Conservation (phyloP, 2,888 invertebrate genomes). For the Caenorhabditis japonica region DNA sequence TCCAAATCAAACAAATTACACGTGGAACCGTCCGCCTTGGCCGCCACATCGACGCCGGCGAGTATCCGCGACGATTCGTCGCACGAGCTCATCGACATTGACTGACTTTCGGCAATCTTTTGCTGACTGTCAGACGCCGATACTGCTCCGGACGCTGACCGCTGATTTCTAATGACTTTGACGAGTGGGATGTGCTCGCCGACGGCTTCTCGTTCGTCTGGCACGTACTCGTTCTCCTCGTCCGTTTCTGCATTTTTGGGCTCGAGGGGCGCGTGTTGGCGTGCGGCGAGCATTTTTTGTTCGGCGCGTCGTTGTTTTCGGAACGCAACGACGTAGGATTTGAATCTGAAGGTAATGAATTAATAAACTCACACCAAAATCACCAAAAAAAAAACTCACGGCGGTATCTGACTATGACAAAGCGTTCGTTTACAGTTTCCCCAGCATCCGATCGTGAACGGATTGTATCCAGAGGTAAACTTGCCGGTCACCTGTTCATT, state of each 20-base stretch:
- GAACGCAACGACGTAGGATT: constrained; percentile 30
- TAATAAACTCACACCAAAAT: too few species aligned
- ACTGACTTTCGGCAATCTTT: constrained; percentile 4
- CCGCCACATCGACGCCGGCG: neutral
- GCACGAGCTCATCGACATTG: constrained; percentile 46
- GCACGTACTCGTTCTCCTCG: constrained; percentile 7
- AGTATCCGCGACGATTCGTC: constrained; percentile 18
- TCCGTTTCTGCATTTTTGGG: constrained; percentile 44
- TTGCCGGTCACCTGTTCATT: constrained; percentile 99
- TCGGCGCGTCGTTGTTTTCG: constrained; percentile 29
- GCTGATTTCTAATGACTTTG: too few species aligned
- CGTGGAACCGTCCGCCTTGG: constrained; percentile 53
- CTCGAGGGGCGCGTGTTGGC: constrained; percentile 3
- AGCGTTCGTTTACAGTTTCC: constrained; percentile 94
- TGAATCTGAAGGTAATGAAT: constrained; percentile 27
- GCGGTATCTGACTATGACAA: constrained; percentile 96
- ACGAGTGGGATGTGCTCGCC: constrained; percentile 25
- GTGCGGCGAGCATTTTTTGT: constrained; percentile 18
- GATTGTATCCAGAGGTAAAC: constrained; percentile 98
- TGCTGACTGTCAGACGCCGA: constrained; percentile 3
- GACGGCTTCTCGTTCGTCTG: constrained; percentile 2
- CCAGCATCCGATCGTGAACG: constrained; percentile 95
- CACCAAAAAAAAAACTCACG: constrained; percentile 81
- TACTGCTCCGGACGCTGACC: too few species aligned
- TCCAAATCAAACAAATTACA: constrained; percentile 59